phyloP scores from a whole-genome alignment of 2,113 vertebrate genomes.

The Leucoraja erinaceus region DNA sequence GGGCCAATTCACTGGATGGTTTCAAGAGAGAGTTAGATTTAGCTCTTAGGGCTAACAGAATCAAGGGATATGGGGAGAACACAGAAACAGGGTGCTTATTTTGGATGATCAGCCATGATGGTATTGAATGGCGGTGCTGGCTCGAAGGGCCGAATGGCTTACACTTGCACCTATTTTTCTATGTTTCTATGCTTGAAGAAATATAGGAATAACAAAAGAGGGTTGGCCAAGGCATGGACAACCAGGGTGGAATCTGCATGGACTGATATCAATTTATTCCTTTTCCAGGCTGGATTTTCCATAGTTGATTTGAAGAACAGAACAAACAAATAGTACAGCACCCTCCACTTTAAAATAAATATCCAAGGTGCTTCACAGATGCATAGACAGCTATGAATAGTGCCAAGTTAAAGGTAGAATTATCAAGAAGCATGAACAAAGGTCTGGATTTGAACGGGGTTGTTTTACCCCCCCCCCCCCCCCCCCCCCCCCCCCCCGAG shows the following conservation, averaged over 20 bases:
- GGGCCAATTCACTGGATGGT: too few species aligned
- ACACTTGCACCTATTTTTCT: too few species aligned
- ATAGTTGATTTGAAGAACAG: not conserved
- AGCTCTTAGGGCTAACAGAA: too few species aligned
- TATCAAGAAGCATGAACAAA: not conserved
- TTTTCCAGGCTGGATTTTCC: not conserved
- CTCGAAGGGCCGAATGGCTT: too few species aligned
- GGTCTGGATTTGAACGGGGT: not conserved
- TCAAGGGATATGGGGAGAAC: too few species aligned
- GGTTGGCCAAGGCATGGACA: not conserved
- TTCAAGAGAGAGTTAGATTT: too few species aligned
- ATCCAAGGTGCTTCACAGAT: not conserved
- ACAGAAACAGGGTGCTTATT: too few species aligned
- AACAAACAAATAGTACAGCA: not conserved
- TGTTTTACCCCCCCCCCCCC: not conserved
- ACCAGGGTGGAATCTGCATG: not conserved
- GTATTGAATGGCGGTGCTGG: too few species aligned
- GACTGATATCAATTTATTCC: not conserved
- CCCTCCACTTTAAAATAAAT: not conserved
- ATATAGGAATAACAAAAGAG: not conserved
- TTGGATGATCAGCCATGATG: too few species aligned
- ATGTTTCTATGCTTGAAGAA: not conserved
- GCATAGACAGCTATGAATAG: not conserved
- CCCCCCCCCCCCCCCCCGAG: too few species aligned
- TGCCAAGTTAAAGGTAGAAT: not conserved